Conservation (phyloP, 2,797 vertebrate genomes). For the Toxotes lorentzi region DNA sequence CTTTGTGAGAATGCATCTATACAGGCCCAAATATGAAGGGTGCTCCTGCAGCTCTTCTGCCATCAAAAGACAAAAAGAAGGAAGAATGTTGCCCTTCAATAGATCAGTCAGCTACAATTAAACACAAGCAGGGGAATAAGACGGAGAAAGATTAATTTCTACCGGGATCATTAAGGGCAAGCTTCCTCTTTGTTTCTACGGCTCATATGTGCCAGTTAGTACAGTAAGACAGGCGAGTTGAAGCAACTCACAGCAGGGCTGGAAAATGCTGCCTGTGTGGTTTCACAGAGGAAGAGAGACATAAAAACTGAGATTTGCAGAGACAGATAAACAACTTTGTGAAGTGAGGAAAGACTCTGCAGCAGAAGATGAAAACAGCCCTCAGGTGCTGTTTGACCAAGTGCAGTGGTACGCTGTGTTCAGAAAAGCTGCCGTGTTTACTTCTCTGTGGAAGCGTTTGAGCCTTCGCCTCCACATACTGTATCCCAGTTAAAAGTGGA, state of each 20-base stretch:
- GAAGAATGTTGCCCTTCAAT: not conserved
- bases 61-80: slow-evolving; percentile 27
- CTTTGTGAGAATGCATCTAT: slow-evolving; percentile 45
- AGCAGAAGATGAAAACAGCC: slow-evolving; percentile 59
- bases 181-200: not conserved
- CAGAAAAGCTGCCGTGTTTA: slow-evolving; percentile 45
- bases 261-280: slow-evolving; percentile 40
- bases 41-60: slow-evolving; percentile 22
- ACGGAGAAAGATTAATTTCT: slow-evolving; percentile 9
- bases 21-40: slow-evolving; percentile 33
- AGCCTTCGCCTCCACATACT: slow-evolving; percentile 46
- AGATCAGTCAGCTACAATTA: slow-evolving; percentile 57
- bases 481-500: slow-evolving; percentile 35
- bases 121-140: slow-evolving; percentile 14
- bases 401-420: slow-evolving; percentile 33
- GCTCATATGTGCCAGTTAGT: slow-evolving; percentile 9
- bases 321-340: slow-evolving; percentile 57
- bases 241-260: slow-evolving; percentile 38
- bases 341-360: slow-evolving; percentile 29
- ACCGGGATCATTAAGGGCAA: slow-evolving; percentile 1
- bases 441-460: slow-evolving; percentile 37
- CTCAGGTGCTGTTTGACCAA: slow-evolving; percentile 64
- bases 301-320: slow-evolving; percentile 45
- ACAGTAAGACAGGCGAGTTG: not conserved
- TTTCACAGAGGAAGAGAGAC: slow-evolving; percentile 44